These are phyloP conservation scores for Carlito syrichta DNA, from an alignment of 2,113 vertebrate genomes.

Conservation along the genomic window DNA sequence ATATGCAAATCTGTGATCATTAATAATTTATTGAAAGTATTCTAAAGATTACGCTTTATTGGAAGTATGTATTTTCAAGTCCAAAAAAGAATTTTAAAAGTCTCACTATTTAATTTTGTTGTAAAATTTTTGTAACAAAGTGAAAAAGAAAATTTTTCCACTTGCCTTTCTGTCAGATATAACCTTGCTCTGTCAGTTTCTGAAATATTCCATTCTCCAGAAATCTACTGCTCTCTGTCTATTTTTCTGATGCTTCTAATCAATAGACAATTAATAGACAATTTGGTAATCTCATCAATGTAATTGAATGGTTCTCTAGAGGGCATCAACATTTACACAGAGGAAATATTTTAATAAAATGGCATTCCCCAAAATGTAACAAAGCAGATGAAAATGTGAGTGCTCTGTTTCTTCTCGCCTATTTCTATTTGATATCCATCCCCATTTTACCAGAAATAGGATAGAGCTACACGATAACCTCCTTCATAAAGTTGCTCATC, in stretches of 20 bases:
- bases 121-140: neutral
- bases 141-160: neutral
- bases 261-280: neutral
- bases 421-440: neutral
- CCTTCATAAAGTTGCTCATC: neutral
- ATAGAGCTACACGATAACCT: neutral
- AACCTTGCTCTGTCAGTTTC: neutral
- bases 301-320: neutral
- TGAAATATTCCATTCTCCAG: neutral
- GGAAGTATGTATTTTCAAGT: neutral
- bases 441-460: neutral
- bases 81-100: neutral
- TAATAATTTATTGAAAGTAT: neutral
- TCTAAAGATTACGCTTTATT: neutral
- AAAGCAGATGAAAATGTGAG: neutral
- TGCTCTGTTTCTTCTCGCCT: neutral
- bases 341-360: neutral
- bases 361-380: slow-evolving; percentile 4
- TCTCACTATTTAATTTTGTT: neutral
- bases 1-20: neutral
- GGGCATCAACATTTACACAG: neutral
- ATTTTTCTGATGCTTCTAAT: neutral
- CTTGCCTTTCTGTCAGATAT: neutral
- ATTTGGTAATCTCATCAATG: neutral
- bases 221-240: neutral